Base-by-base conservation (phyloP, 1,140 invertebrate species). In the Drosophila gunungcola region DNA sequence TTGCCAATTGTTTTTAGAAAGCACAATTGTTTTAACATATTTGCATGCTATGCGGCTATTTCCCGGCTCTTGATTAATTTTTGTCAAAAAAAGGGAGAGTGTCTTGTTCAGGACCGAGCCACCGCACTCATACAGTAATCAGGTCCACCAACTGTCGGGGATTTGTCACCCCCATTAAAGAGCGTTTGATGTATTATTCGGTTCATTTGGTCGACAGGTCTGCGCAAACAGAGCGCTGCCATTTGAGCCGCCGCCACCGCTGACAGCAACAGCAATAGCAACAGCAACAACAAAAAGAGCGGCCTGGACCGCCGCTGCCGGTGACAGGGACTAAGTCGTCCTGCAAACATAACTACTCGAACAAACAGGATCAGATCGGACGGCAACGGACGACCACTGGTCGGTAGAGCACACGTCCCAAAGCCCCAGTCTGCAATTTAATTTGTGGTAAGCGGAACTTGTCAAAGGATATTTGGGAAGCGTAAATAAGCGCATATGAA, bases 111-210 rank as follows among this genome's bases (percentile, higher is more conserved):
- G 54, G 41, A 52, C n/a, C 58, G 52, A 63, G 25, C 36, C 57
- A 73, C 58, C 72, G 51, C 48, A 54, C 56, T 67, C 55, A 64
- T 64, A 74, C 69, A 84, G 73, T 84, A 89, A 89, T 89, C 76
- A 89, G 73, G 61, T 69, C 70, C 84, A 45, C 55, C 83, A 85
- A 89, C 86, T 80, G 83, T 76, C 83, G 73, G 58, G 80, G 86
- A 89, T 90, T 91, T 91, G 90, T 91, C 90, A 91, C 86, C 90
- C 90, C 84, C 77, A 85, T 78, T 91, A 77, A 89, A 80, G 78
- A 85, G 79, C 82, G 86, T 91, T 91, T 91, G 90, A 91, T 91
- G 90, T 91, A 91, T 91, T 91, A 91, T 89, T 85, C 81, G 90
- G 73, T 91, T 91, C 90, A 91, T 91, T 91, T 91, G 90, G 73